Evolutionary conservation across 2,888 invertebrate genomes (phyloP).

Genomic region (Apomyelois bistriatella): DNA sequence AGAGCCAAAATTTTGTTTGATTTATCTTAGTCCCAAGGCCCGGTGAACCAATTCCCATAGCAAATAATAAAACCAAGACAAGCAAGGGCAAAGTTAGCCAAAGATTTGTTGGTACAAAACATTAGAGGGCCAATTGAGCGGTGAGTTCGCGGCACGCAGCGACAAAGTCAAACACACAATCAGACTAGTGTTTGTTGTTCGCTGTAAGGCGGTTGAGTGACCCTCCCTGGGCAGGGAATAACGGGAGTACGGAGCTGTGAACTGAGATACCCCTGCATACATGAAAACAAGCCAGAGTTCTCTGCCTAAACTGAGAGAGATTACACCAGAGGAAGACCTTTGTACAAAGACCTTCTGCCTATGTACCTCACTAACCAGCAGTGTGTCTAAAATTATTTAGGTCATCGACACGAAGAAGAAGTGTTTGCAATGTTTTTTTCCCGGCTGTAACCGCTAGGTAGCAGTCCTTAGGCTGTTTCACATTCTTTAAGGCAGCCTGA

Average conservation of each 20-base stretch:
- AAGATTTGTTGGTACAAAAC: conserved; percentile 38
- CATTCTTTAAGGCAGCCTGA: too few relatives aligned
- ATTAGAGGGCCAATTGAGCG: conserved; percentile 32
- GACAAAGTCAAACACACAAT: conserved; percentile 35
- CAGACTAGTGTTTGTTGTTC: conserved; percentile 31
- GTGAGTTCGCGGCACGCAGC: conserved; percentile 24
- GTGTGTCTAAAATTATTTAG: too few relatives aligned
- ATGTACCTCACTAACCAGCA: too few relatives aligned
- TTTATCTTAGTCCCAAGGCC: background rate
- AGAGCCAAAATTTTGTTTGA: conserved; percentile 5
- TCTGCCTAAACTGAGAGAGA: too few relatives aligned
- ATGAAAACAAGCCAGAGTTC: too few relatives aligned
- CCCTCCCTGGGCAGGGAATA: background rate
- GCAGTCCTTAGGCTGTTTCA: too few relatives aligned
- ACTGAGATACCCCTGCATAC: too few relatives aligned
- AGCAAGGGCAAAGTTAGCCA: conserved; percentile 25
- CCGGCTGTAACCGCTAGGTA: too few relatives aligned
- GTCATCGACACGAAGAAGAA: too few relatives aligned
- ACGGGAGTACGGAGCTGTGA: background rate
- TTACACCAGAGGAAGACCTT: too few relatives aligned
- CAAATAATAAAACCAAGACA: conserved; percentile 24
- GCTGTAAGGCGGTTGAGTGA: conserved; percentile 16
- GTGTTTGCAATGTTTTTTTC: too few relatives aligned
- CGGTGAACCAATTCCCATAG: conserved; percentile 13
- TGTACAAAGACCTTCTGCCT: too few relatives aligned